Evolutionary conservation across 23 tunicate species (phyloP), one percentile per base, ranked within the genome.

Genomic region (Ascidia mentula): DNA sequence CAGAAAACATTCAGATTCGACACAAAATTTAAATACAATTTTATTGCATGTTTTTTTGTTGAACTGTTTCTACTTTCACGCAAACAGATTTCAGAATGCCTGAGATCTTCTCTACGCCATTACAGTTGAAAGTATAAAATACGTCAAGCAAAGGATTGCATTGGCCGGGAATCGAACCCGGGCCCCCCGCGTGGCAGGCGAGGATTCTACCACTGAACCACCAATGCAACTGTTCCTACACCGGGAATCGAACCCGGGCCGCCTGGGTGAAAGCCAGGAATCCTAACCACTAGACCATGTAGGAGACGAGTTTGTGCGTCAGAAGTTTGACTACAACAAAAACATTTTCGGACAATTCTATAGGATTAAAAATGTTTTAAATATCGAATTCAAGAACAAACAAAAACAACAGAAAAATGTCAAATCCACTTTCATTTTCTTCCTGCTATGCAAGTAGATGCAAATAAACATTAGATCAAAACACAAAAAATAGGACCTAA

Each of bases 151-250:
- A 53, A 85, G 39, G 20, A 45, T 18, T 87, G 91, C 91, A 87
- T 81, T 87, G 86, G 79, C 86, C 91, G 91, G 86, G 91, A 81
- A 87, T 87, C 91, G 91, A 87, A 87, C 86, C 86, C 91, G 91
- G 91, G 91, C 91, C 91, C 79, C 91, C 91, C 86, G 91, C 91
- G 91, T 87, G 91, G 91, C 85, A 80, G 91, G 91, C 85, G 91
- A 87, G 91, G 82, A 87, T 87, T 87, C 91, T 87, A 87, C 91
- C 91, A 87, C 91, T 87, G 91, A 87, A 87, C 91, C 91, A 87
- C 79, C 91, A 87, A 75, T 87, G 91, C 91, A 6, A 82, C 45
- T 82, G 72, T 82, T 82, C 86, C 86, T 82, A 82, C 86, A 82
- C 86, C 86, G 86, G 86, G 86, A 82, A 82, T 82, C 86, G 86